Evolutionary conservation across 1,140 invertebrate species (phyloP).

Genomic region (Papilio xuthus): DNA sequence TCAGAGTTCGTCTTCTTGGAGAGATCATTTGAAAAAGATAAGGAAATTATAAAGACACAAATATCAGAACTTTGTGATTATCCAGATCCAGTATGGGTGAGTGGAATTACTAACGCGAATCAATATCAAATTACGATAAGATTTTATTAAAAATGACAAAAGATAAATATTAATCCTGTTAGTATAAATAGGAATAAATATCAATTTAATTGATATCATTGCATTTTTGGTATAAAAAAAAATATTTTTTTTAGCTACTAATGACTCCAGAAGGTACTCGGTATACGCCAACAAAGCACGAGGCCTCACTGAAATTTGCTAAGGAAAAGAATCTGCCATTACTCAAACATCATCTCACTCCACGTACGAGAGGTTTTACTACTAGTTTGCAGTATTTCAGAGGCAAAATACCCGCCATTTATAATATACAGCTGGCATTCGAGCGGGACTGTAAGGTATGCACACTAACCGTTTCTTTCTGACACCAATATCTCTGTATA

Average conservation of each 20-base stretch:
- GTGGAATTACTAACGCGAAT: conserved; percentile 42
- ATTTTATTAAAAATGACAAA: not conserved
- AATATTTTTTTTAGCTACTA: conserved; percentile 85
- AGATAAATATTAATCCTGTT: not conserved
- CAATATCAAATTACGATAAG: not conserved
- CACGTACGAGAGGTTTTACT: conserved; percentile 95
- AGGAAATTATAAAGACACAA: conserved; percentile 89
- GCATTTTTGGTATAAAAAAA: not conserved
- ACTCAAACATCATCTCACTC: conserved; percentile 95
- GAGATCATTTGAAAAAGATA: conserved; percentile 95
- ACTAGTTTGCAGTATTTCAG: conserved; percentile 88
- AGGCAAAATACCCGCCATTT: conserved; percentile 91
- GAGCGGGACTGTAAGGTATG: conserved; percentile 83
- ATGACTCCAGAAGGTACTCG: conserved; percentile 98
- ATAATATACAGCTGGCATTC: conserved; percentile 92
- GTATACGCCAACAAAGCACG: conserved; percentile 93
- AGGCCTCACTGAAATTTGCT: conserved; percentile 93
- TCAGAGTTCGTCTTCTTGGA: conserved; percentile 96
- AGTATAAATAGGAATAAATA: not conserved
- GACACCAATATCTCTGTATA: too few species aligned
- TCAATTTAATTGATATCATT: not conserved
- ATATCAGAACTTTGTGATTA: conserved; percentile 92
- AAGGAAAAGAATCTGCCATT: conserved; percentile 91
- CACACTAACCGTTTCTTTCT: too few species aligned
- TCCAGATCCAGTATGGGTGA: conserved; percentile 93